A percentile compares a stretch with the other conserved stretches of the same genome.
phyloP scores from a whole-genome alignment of 2,797 vertebrate species.

The Busarellus nigricollis region DNA sequence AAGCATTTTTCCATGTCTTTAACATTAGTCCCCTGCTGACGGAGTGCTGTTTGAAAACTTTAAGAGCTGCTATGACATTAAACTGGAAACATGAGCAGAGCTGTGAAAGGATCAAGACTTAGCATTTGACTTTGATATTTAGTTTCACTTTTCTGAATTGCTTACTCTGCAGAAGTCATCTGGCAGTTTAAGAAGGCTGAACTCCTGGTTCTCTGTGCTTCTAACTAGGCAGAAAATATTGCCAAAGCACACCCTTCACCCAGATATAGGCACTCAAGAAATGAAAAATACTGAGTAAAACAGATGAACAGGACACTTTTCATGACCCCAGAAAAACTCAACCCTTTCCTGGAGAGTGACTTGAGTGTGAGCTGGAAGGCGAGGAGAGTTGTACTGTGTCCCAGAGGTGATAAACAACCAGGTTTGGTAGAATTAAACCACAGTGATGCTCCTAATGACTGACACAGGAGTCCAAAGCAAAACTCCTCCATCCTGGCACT shows the following conservation, averaged over 20 bases:
- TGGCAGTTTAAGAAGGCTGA: background rate
- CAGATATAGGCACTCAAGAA: background rate
- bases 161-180: background rate
- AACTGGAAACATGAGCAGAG: background rate
- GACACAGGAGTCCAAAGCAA: background rate
- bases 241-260: background rate
- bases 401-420: background rate
- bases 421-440: background rate
- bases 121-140: background rate
- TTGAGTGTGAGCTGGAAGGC: background rate
- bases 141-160: background rate
- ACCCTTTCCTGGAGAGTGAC: background rate
- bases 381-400: background rate
- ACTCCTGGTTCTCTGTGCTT: background rate
- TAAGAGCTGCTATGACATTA: background rate
- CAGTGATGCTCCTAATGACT: background rate
- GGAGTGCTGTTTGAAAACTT: background rate
- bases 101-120: background rate
- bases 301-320: background rate
- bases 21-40: background rate
- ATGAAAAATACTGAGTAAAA: background rate
- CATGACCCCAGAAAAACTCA: background rate
- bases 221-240: background rate
- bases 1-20: background rate
- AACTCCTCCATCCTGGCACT: background rate